Conservation (phyloP, 2,797 vertebrate genomes). For the Hydrolagus colliei region DNA sequence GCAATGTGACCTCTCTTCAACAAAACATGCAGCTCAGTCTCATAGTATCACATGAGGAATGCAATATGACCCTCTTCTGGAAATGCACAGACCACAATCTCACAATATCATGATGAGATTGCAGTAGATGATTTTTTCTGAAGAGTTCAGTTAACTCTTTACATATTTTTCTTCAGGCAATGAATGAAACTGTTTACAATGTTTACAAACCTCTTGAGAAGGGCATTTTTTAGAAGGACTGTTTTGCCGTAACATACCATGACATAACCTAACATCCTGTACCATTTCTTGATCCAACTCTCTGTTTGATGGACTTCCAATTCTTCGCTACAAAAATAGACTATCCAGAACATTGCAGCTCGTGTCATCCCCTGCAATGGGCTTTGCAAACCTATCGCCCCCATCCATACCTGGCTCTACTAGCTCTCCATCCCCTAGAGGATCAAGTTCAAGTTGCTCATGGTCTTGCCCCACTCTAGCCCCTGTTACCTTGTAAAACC, state of each 20-base stretch:
- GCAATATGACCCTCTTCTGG: conserved; percentile 22
- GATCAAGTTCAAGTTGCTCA: no score
- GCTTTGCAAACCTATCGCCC: no score
- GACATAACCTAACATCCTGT: neutral
- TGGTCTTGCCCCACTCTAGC: no score
- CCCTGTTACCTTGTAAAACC: neutral
- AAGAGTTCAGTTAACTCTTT: conserved; percentile 14
- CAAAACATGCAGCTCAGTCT: conserved; percentile 9
- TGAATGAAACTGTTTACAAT: neutral
- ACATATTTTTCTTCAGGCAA: neutral
- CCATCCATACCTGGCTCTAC: no score
- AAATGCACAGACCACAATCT: conserved; percentile 1
- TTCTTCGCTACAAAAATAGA: no score
- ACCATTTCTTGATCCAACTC: neutral
- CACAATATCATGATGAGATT: conserved; percentile 11
- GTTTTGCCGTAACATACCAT: neutral
- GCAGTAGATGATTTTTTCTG: conserved; percentile 10
- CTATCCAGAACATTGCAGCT: no score
- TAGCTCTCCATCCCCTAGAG: no score
- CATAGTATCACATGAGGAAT: conserved; percentile 13
- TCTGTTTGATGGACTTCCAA: no score
- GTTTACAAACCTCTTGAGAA: neutral
- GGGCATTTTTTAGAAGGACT: neutral
- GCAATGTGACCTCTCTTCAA: conserved; percentile 20
- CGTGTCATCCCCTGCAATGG: no score